Base-by-base conservation (phyloP, 2,113 vertebrate species). In the Silurus meridionalis region DNA sequence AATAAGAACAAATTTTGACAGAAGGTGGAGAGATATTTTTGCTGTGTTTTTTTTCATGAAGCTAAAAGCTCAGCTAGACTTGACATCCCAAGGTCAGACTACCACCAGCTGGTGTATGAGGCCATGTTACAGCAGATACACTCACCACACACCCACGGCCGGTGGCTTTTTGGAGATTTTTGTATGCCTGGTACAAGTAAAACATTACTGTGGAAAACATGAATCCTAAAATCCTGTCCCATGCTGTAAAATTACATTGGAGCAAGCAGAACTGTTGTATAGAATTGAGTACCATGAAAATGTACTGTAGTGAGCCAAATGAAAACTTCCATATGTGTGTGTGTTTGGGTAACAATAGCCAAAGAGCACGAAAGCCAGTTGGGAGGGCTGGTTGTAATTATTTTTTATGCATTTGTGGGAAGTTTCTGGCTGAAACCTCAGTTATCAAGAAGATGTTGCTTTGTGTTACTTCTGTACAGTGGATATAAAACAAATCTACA, bases 41-140 rank as follows among this genome's bases (percentile, higher is more conserved):
- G 86, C 64, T 84, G 81, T 66, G 37, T 67, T 23, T 72, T 82
- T 84, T 91, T 91, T 86, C 86, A 77, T 48, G 53, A 80, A 79
- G 64, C 78, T 52, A 25, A 81, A 67, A 82, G 83, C 86, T 50
- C 17, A 48, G 25, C 75, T 79, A 89, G 80, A 85, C 86, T 72
- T 74, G 80, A 83, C 53, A 80, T 74, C 79, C 72, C 61, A 61
- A 86, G 89, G 81, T 89, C 55, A 88, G 50, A 81, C 63, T 83
- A 21, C 60, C 86, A 46, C 58, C 10, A 88, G 89, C 80, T 66
- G 25, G 80, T 63, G 89, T 87, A 83, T 93, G 91, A 93, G 88
- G 91, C 92, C 91, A 91, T 91, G 64, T 79, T 64, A 14, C 48
- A 86, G 79, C 81, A 90, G 90, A 91, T 92, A 83, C 87, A 85